A percentile compares a stretch with the other conserved stretches of the same genome.
Conservation (phyloP, 1,140 invertebrate species). For the Hetaerina americana region DNA sequence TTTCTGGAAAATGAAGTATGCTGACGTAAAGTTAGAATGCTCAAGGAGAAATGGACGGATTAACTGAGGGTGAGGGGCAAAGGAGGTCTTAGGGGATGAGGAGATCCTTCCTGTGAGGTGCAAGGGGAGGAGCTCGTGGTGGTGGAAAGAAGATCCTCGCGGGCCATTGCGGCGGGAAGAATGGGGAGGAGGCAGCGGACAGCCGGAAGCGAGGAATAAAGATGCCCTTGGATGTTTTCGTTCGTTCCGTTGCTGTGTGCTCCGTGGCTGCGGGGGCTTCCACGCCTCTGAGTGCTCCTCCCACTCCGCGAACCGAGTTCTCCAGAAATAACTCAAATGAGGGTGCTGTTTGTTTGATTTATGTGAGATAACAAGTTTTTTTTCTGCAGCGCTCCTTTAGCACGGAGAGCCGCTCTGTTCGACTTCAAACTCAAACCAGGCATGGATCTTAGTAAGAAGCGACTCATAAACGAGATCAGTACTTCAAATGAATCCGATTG, state of each 20-base stretch:
- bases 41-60: too few species aligned
- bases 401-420: neutral
- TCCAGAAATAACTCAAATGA: neutral
- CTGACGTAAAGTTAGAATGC: too few species aligned
- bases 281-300: neutral
- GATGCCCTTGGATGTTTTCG: neutral
- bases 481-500: too few species aligned
- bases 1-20: too few species aligned
- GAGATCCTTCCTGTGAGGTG: too few species aligned
- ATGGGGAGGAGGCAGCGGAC: neutral
- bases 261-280: too few species aligned
- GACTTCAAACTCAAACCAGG: too few species aligned
- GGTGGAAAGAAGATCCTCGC: neutral
- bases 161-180: neutral
- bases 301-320: neutral
- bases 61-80: too few species aligned
- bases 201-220: neutral
- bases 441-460: too few species aligned
- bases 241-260: too few species aligned
- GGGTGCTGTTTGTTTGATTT: neutral
- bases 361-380: neutral
- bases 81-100: too few species aligned
- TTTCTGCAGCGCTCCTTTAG: neutral
- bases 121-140: neutral
- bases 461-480: too few species aligned